phyloP scores from a whole-genome alignment of 2,888 invertebrate species.

The Catonia carolina region DNA sequence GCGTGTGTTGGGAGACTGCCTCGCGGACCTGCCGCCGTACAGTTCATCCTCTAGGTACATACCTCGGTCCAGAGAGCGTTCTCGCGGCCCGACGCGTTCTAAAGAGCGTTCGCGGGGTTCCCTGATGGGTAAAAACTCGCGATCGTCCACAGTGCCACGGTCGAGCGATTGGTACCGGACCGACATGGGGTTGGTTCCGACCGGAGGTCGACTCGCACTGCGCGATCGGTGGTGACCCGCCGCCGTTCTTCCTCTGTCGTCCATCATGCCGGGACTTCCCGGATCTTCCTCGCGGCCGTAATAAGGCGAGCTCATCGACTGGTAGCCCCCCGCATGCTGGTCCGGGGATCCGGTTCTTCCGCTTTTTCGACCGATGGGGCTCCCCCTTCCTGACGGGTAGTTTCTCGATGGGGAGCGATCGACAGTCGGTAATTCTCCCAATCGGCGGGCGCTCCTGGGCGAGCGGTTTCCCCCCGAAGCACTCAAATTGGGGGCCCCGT shows the following conservation, averaged over 20 bases:
- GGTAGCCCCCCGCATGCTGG: slow-evolving; percentile 40
- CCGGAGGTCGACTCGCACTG: slow-evolving; percentile 64
- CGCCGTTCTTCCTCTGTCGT: slow-evolving; percentile 57
- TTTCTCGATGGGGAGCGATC: slow-evolving; percentile 82
- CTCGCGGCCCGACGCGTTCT: slow-evolving; percentile 53
- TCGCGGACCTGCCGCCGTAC: slow-evolving; percentile 55
- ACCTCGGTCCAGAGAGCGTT: slow-evolving; percentile 59
- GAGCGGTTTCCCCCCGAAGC: slow-evolving; percentile 59
- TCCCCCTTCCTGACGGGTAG: slow-evolving; percentile 57
- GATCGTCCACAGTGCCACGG: slow-evolving; percentile 59
- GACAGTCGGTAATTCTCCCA: slow-evolving; percentile 71
- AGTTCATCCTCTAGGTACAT: slow-evolving; percentile 65
- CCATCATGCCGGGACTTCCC: slow-evolving; percentile 78
- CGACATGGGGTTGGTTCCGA: slow-evolving; percentile 43
- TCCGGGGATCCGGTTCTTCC: slow-evolving; percentile 55
- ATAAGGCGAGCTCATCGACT: slow-evolving; percentile 42
- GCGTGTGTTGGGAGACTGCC: slow-evolving; percentile 64
- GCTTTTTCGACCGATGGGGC: slow-evolving; percentile 40
- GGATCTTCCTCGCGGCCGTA: slow-evolving; percentile 64
- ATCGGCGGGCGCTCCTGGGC: slow-evolving; percentile 56
- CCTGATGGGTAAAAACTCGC: slow-evolving; percentile 81
- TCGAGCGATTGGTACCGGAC: slow-evolving; percentile 64
- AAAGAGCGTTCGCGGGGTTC: slow-evolving; percentile 63
- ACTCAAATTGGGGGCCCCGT: slow-evolving; percentile 45
- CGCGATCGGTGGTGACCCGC: slow-evolving; percentile 69